Base-by-base conservation (phyloP, 2,797 vertebrate genomes). In the Synaphobranchus kaupii region DNA sequence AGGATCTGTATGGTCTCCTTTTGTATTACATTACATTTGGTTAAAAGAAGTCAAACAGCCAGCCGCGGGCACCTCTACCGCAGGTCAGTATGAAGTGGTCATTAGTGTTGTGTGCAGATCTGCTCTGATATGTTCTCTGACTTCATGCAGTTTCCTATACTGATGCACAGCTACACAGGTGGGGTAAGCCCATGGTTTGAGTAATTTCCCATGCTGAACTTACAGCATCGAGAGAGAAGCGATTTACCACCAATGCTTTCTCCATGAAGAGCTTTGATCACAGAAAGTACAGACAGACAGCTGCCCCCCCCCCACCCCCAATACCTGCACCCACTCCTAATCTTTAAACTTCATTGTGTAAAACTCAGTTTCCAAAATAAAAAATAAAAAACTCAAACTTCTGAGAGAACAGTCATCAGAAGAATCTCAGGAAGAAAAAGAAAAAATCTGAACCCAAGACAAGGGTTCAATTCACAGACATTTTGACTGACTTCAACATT, bases 361-460 rank as follows among this genome's bases (percentile, higher is more conserved):
- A 25, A 31, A 39, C 73, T 25, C 44, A 25, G 78, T 50, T 81
- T 20, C 71, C 34, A 34, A 31, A 73, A 92, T 85, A 89, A 48
- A 7, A 17, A 87, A 68, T 9, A 31, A 60, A 22, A 63, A 63
- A 63, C 17, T 63, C 68, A 83, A 58, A 58, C 82, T 73, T 88
- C 81, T 8, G 50, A 86, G 31, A 83, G 85, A 93, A 92, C 90
- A 92, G 92, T 92, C 92, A 76, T 91, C 83, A 84, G 87, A 90
- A 92, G 92, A 89, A 89, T 80, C 88, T 80, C 87, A 56, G 88
- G 82, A 87, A 87, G 84, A 1, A 52, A 34, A 31, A 63, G n/a
- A 48, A 84, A 85, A 84, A 20, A 58, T 89, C 87, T 87, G 50
- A 6, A 86, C 87, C 87, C 87, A 84, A 86, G 89, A 93, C 84